Evolutionary conservation across 2,888 invertebrate genomes (phyloP), one percentile per base, ranked within the genome.

Genomic region (Acanthacorydalis orientalis): DNA sequence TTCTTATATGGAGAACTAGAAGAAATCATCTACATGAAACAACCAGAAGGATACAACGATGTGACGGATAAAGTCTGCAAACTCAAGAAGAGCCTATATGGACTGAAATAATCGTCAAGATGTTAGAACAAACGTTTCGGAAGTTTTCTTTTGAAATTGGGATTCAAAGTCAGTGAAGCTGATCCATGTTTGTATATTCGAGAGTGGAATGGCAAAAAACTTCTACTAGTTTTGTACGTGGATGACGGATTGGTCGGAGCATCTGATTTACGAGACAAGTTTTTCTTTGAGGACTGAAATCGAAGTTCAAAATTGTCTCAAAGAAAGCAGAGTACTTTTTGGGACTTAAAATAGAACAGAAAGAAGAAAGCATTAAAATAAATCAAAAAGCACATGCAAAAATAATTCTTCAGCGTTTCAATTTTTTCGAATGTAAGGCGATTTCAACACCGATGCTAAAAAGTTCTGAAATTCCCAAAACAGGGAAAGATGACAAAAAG

Each of bases 1-100:
- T 51, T 51, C 43, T 32, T 51, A 2, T 50, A 50, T 43, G 51
- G 46, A 12, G 9, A 42, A n/a, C 32, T 51, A 4, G 16, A 50
- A 31, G 50, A 51, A 50, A 44, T 37, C 41, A 46, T 51, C 12
- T 51, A 31, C 23, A 51, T 51, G 49, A 4, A 48, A 45, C 42
- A 42, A 12, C 51, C 48, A 10, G 48, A 48, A 39, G 7, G 35
- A 31, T 48, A 43, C 35, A 31, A 11, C n/a, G 1, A n/a, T 43
- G 8, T n/a, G n/a, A n/a, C n/a, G n/a, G 4, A 23, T 2, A 23
- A 23, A 31, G 31, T 43, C 4, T 23, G 3, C 3, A 43, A 32
- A 32, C n/a, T n/a, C n/a, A n/a, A n/a, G n/a, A n/a, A n/a, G n/a
- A n/a, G n/a, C n/a, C n/a, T n/a, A n/a, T n/a, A n/a, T n/a, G n/a